phyloP scores from a whole-genome alignment of 2,888 invertebrate genomes.

The Drosophila paranaensis region DNA sequence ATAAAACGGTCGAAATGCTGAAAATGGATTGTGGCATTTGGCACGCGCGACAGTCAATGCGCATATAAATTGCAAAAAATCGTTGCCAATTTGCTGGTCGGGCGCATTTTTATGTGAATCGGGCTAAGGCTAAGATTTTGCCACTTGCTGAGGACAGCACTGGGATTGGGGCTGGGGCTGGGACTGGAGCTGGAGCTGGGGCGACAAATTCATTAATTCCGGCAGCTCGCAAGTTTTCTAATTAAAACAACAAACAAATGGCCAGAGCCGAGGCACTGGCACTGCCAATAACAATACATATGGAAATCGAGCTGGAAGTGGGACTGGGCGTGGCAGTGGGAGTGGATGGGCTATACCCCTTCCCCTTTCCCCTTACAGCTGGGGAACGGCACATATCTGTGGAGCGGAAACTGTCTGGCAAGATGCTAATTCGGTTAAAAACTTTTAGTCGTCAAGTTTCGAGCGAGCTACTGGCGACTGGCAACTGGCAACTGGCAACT shows the following conservation, averaged over 20 bases:
- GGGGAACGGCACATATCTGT: constrained; percentile 34
- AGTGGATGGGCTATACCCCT: too few species aligned
- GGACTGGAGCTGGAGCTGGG: background rate
- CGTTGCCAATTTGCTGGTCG: constrained; percentile 62
- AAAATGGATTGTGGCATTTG: constrained; percentile 64
- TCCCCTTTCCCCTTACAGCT: background rate
- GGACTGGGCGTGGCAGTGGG: too few species aligned
- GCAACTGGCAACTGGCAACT: constrained; percentile 44
- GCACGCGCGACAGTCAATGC: constrained; percentile 66
- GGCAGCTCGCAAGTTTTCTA: constrained; percentile 71
- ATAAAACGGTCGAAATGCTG: constrained; percentile 31
- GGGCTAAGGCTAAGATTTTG: background rate
- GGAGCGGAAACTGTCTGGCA: constrained; percentile 77
- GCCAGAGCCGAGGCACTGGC: constrained; percentile 45
- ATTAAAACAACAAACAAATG: constrained; percentile 81
- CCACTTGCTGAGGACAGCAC: background rate
- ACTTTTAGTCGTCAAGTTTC: constrained; percentile 78
- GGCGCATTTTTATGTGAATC: constrained; percentile 61
- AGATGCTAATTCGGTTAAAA: constrained; percentile 80
- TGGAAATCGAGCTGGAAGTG: constrained; percentile 57
- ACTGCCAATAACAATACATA: constrained; percentile 71
- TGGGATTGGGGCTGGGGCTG: background rate
- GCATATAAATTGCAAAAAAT: constrained; percentile 48
- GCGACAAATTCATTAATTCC: constrained; percentile 75
- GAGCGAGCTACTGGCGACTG: too few species aligned